A percentile compares a stretch with the other conserved stretches of the same genome.
These are phyloP conservation scores for Rhingia rostrata DNA, from an alignment of 2,888 invertebrate genomes.

Conservation along the genomic window DNA sequence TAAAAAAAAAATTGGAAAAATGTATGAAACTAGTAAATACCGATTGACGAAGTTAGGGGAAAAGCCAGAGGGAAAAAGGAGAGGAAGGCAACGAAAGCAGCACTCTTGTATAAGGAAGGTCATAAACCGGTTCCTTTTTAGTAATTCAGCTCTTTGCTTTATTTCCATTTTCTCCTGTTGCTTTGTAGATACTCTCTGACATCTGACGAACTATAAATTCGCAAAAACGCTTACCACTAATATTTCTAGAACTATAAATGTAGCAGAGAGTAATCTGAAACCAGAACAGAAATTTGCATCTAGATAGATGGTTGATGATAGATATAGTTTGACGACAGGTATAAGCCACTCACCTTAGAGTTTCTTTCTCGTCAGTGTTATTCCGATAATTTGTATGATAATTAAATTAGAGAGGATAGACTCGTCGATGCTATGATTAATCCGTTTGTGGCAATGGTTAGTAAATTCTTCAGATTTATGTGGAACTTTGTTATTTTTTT, in stretches of 20 bases:
- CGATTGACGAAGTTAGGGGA: conserved; percentile 38
- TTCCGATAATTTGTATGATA: conserved; percentile 52
- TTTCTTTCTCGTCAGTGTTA: conserved; percentile 35
- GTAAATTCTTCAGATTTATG: conserved; percentile 1
- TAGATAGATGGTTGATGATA: not conserved
- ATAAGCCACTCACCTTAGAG: conserved; percentile 44
- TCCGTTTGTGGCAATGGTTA: conserved; percentile 50
- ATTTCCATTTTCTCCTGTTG: conserved; percentile 37
- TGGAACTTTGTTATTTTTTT: not conserved
- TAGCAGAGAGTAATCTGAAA: not conserved
- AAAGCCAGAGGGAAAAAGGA: conserved; percentile 32
- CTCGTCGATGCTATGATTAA: conserved; percentile 35
- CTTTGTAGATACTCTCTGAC: conserved; percentile 45
- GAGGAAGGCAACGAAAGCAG: conserved; percentile 33
- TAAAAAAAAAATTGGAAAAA: conserved; percentile 2
- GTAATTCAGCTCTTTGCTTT: conserved; percentile 37
- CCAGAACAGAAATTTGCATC: conserved; percentile 6
- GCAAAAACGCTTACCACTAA: not conserved
- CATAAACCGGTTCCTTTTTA: conserved; percentile 65
- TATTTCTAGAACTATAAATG: not conserved
- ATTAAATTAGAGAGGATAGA: conserved; percentile 49
- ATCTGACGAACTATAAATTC: conserved; percentile 6
- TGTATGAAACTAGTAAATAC: conserved; percentile 31
- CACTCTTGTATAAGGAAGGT: conserved; percentile 54
- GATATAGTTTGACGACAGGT: not conserved